Base-by-base conservation (phyloP, 1,140 invertebrate genomes). In the Brachionus calyciflorus region DNA sequence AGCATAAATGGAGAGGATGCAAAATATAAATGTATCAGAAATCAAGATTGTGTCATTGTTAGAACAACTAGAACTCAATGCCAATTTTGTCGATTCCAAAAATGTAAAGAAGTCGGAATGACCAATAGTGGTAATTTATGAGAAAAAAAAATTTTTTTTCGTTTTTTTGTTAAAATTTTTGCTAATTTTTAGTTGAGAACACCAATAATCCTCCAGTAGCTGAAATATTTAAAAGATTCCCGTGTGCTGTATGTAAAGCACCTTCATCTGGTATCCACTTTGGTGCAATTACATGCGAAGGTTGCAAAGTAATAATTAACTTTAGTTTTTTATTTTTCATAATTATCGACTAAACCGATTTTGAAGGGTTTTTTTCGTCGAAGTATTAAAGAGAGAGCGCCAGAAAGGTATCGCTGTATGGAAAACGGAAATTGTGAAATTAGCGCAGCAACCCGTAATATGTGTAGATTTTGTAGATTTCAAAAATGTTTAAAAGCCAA, bases 71-170 rank as follows among this genome's bases (percentile, higher is more conserved):
- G 84, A 51, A 83, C 84, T 10, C 82, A 82, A 48, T 98, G 96
- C 88, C 96, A 98, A 88, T 98, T 95, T 87, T 99, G 96, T 86
- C 90, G 96, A 76, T 99, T 97, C 85, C 96, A 98, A 86, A 99
- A 98, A 85, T 99, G 96, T 86, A 92, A 98, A 78, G 90, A 93
- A 83, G 92, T 98, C 87, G 95, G 96, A 82, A 99, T 99, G 96
- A 94, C 96, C 77, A 88, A 98, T 82, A 95, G 97, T 90, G 92
- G 93, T 94, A 84, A 79, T 21, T 0, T 10, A 53, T 53, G 21
- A 24, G 28, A 17, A n/a, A n/a, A n/a, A n/a, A n/a, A n/a, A n/a
- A n/a, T n/a, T n/a, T n/a, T n/a, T n/a, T n/a, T n/a, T n/a, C n/a
- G n/a, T n/a, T n/a, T n/a, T n/a, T n/a, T n/a, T n/a, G n/a, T n/a